Percentiles rank a stretch among this genome's conserved stretches.
Conservation (phyloP, 2,888 invertebrate genomes). For the Capitulum mitella region DNA sequence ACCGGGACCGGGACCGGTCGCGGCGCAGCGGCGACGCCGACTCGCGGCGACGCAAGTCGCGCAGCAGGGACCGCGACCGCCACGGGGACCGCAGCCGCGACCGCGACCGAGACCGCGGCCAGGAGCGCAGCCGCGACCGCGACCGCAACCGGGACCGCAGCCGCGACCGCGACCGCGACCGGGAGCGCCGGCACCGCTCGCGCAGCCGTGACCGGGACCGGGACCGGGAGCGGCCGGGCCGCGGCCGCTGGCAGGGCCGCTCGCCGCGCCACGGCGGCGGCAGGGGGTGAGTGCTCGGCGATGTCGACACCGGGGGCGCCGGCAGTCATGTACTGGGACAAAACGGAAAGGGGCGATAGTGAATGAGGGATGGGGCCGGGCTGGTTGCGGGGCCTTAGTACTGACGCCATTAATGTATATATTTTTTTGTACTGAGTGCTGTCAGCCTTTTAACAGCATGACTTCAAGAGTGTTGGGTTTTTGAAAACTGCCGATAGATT, state of each 20-base stretch:
- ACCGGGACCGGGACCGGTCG: conserved; percentile 41
- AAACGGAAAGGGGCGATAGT: no score
- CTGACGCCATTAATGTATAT: no score
- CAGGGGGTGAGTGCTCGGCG: neutral
- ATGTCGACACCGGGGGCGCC: no score
- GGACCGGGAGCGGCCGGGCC: neutral
- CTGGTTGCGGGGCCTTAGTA: no score
- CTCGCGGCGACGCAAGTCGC: conserved; percentile 30
- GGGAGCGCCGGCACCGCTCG: neutral
- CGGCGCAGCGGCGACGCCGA: conserved; percentile 39
- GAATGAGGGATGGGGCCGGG: no score
- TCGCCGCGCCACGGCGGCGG: neutral
- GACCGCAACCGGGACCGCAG: conserved; percentile 28
- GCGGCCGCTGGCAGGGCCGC: neutral
- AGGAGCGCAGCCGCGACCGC: conserved; percentile 29
- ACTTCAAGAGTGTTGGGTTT: no score
- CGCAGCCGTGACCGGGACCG: neutral
- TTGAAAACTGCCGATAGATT: no score
- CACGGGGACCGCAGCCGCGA: conserved; percentile 37
- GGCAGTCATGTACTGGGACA: no score
- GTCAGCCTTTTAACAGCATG: no score
- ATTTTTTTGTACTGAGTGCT: no score
- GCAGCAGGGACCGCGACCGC: conserved; percentile 37
- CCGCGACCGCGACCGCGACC: neutral
- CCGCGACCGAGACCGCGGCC: conserved; percentile 39